Percentiles rank a stretch among this genome's conserved stretches.
phyloP scores from a whole-genome alignment of 1,140 invertebrate genomes.

The Tetragonula clypearis region DNA sequence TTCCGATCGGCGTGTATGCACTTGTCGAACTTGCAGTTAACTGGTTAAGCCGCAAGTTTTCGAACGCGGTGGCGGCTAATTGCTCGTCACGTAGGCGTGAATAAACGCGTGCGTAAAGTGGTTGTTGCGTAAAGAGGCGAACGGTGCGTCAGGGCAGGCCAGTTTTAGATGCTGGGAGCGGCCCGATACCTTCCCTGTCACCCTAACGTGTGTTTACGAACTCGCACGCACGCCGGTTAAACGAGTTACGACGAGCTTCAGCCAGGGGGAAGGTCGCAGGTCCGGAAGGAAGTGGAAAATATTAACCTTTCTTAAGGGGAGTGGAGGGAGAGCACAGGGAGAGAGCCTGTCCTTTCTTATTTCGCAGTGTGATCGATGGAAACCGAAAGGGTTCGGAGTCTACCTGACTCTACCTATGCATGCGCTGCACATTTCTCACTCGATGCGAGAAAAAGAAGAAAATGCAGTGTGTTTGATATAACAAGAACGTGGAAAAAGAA shows the following conservation, averaged over 20 bases:
- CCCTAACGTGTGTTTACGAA: slow-evolving; percentile 55
- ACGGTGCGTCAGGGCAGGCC: background rate
- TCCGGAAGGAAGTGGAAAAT: slow-evolving; percentile 66
- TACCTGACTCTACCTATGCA: background rate
- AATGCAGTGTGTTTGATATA: too few relatives aligned
- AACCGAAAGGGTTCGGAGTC: background rate
- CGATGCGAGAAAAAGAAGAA: too few relatives aligned
- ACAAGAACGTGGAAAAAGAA: too few relatives aligned
- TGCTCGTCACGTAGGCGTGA: slow-evolving; percentile 38
- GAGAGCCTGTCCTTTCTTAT: background rate
- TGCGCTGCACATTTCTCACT: too few relatives aligned
- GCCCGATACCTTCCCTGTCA: background rate
- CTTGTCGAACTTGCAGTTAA: too few relatives aligned
- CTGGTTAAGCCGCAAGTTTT: background rate
- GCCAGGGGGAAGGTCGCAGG: slow-evolving; percentile 31
- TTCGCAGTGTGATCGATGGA: slow-evolving; percentile 21
- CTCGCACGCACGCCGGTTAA: slow-evolving; percentile 32
- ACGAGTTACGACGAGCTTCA: slow-evolving; percentile 56
- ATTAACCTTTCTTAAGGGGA: slow-evolving; percentile 55
- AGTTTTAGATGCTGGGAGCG: background rate
- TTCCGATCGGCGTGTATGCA: too few relatives aligned
- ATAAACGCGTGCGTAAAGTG: slow-evolving; percentile 29
- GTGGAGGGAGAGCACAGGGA: too few relatives aligned
- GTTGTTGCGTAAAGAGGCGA: slow-evolving; percentile 2
- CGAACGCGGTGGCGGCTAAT: slow-evolving; percentile 30